These are phyloP conservation scores for Mus minutoides DNA, from an alignment of 2,797 vertebrate genomes.

Conservation along the genomic window DNA sequence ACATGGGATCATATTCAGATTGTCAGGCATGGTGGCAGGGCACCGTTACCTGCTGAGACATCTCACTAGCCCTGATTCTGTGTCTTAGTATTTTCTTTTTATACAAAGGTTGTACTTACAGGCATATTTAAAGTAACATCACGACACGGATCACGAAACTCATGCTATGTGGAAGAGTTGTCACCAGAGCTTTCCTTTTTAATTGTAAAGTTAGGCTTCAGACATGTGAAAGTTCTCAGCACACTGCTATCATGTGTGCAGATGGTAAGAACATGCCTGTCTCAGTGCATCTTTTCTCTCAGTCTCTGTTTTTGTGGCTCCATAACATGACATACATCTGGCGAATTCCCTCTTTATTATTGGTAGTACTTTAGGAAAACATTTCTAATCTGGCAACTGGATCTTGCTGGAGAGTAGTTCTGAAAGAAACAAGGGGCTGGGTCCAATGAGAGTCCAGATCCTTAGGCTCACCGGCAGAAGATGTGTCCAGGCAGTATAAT, in stretches of 20 bases:
- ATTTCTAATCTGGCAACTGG: conserved; percentile 50
- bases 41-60: not conserved
- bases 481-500: not conserved
- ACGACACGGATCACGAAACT: conserved; percentile 4
- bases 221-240: conserved; percentile 1
- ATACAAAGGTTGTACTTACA: not conserved
- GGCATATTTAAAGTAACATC: not conserved
- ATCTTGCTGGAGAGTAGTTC: not conserved
- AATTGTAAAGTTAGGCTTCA: conserved; percentile 46
- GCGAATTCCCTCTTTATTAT: conserved; percentile 37
- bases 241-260: conserved; percentile 30
- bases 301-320: conserved; percentile 38
- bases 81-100: conserved; percentile 10
- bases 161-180: not conserved
- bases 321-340: conserved; percentile 40
- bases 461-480: not conserved
- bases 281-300: conserved; percentile 7
- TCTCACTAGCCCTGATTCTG: not conserved
- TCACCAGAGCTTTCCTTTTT: conserved; percentile 18
- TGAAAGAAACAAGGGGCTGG: conserved; percentile 32
- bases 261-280: conserved; percentile 62
- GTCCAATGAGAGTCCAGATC: not conserved
- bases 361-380: conserved; percentile 50
- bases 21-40: not conserved
- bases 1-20: not conserved